Evolutionary conservation across 2,113 vertebrate genomes (phyloP).

Genomic region (Phocoena sinus): DNA sequence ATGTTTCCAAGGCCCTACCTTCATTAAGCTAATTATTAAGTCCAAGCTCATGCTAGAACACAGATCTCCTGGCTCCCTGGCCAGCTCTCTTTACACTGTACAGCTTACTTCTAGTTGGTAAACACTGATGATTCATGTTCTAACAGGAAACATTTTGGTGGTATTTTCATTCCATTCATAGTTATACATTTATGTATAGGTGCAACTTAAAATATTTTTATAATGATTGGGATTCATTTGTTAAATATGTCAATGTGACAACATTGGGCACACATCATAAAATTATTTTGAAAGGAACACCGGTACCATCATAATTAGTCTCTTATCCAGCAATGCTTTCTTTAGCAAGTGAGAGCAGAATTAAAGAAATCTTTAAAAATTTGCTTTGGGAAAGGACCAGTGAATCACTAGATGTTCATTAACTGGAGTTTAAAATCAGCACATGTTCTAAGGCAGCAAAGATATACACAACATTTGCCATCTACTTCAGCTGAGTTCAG

Average conservation of each 20-base stretch:
- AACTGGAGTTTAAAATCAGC: conserved; percentile 23
- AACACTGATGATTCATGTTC: neutral
- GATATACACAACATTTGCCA: neutral
- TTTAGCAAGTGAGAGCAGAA: conserved; percentile 14
- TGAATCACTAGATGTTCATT: conserved; percentile 14
- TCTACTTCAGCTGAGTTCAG: conserved; percentile 16
- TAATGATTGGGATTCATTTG: neutral
- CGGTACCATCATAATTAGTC: neutral
- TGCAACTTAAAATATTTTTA: conserved; percentile 14
- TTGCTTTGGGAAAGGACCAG: conserved; percentile 36
- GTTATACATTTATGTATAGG: neutral
- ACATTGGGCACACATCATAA: neutral
- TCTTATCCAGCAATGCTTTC: neutral
- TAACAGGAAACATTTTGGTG: neutral
- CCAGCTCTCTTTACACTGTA: neutral
- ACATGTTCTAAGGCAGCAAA: neutral
- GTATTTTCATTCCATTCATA: neutral
- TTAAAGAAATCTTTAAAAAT: conserved; percentile 27
- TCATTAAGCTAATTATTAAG: conserved; percentile 19
- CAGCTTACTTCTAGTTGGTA: neutral
- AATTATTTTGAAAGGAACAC: conserved; percentile 30
- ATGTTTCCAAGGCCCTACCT: neutral
- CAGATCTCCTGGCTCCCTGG: neutral
- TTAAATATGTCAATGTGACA: neutral
- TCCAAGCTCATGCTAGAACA: neutral